A percentile compares a stretch with the other conserved stretches of the same genome.
Conservation (phyloP, 2,797 vertebrate genomes). For the Peromyscus aztecus region DNA sequence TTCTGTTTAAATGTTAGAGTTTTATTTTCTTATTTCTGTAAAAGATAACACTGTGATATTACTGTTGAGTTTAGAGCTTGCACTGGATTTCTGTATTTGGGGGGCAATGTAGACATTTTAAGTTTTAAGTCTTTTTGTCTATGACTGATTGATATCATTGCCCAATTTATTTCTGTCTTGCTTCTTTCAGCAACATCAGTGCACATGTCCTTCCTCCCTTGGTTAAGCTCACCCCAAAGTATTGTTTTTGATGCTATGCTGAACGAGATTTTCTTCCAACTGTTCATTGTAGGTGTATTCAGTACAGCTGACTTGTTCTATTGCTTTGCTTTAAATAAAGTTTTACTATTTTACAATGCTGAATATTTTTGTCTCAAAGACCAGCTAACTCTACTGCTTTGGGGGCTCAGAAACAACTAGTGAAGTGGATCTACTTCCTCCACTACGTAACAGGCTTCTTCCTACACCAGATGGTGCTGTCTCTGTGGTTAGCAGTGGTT, state of each 20-base stretch:
- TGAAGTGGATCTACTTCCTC: conserved; percentile 90
- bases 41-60: neutral
- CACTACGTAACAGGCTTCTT: conserved; percentile 93
- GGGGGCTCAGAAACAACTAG: conserved; percentile 88
- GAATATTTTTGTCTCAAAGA: neutral
- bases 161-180: neutral
- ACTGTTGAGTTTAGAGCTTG: neutral
- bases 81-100: neutral
- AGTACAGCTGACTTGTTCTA: neutral
- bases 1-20: neutral
- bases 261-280: neutral
- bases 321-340: neutral
- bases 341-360: neutral
- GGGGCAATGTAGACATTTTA: neutral
- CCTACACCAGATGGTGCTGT: conserved; percentile 92
- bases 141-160: neutral
- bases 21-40: neutral
- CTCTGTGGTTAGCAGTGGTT: conserved; percentile 92
- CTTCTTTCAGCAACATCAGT: neutral
- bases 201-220: neutral
- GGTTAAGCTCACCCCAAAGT: neutral
- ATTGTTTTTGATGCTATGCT: neutral
- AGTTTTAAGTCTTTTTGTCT: neutral
- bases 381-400: neutral
- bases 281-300: neutral